A percentile compares a stretch with the other conserved stretches of the same genome.
These are phyloP conservation scores for Epistrophella euchroma DNA, from an alignment of 2,888 invertebrate species.

Conservation along the genomic window DNA sequence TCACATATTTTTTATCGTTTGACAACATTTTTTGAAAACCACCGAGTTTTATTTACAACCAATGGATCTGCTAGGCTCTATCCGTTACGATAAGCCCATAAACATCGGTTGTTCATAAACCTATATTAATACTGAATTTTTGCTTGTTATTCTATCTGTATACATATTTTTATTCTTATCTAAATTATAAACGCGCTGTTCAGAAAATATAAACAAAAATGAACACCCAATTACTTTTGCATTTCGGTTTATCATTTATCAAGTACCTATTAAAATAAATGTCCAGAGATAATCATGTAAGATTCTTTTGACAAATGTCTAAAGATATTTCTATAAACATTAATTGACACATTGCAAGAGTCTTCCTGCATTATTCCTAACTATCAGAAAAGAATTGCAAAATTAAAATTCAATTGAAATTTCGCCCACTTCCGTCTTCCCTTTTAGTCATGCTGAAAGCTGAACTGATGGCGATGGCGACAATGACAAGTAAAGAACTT, in stretches of 20 bases:
- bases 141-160: too few relatives aligned
- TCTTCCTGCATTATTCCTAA: constrained; percentile 23
- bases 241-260: not conserved
- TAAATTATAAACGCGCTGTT: too few relatives aligned
- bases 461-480: constrained; percentile 47
- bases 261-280: not conserved
- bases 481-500: constrained; percentile 60
- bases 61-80: too few relatives aligned
- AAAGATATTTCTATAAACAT: constrained; percentile 46
- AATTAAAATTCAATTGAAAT: constrained; percentile 68
- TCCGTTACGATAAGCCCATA: too few relatives aligned
- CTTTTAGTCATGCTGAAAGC: constrained; percentile 6
- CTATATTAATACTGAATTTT: too few relatives aligned
- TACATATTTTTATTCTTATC: too few relatives aligned
- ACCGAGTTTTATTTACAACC: too few relatives aligned
- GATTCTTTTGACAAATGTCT: constrained; percentile 1
- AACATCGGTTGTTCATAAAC: too few relatives aligned
- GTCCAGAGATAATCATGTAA: not conserved
- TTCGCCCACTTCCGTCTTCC: constrained; percentile 8
- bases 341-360: constrained; percentile 60
- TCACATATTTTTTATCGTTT: too few relatives aligned
- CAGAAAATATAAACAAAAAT: too few relatives aligned
- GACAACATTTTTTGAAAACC: too few relatives aligned
- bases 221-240: not conserved
- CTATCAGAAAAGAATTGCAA: constrained; percentile 7